Evolutionary conservation across 2,113 vertebrate genomes (phyloP).

Genomic region (Thymallus thymallus): DNA sequence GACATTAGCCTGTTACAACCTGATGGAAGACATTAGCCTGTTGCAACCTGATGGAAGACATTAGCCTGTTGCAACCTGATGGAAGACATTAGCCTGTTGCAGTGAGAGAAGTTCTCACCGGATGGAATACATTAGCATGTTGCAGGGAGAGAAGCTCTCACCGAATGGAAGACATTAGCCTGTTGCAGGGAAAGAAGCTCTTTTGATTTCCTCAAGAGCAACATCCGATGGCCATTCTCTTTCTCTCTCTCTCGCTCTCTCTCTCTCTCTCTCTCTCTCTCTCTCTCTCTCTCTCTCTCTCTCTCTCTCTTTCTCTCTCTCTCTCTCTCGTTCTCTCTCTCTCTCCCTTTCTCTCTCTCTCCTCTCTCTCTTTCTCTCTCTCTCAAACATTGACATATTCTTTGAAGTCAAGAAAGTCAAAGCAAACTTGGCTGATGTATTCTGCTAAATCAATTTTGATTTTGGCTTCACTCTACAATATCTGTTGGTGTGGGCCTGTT

Average conservation of each 20-base stretch:
- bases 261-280: too few relatives aligned
- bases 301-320: too few relatives aligned
- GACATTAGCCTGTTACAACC: constrained; percentile 43
- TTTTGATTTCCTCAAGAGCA: constrained; percentile 11
- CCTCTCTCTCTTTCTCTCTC: too few relatives aligned
- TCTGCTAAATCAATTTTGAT: too few relatives aligned
- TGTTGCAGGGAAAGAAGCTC: constrained; percentile 25
- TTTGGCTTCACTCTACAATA: constrained; percentile 23
- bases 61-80: too few relatives aligned
- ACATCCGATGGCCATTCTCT: constrained; percentile 5
- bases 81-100: background rate
- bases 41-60: too few relatives aligned
- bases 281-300: too few relatives aligned
- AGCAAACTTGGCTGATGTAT: background rate
- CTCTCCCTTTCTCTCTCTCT: background rate
- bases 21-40: too few relatives aligned
- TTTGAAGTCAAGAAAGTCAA: constrained; percentile 1
- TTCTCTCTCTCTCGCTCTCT: too few relatives aligned
- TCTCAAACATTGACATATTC: background rate
- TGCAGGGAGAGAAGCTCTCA: constrained; percentile 11
- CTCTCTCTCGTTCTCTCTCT: too few relatives aligned
- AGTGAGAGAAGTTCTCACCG: constrained; percentile 3
- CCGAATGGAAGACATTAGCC: constrained; percentile 30
- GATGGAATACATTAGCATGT: constrained; percentile 53
- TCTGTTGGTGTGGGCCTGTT: constrained; percentile 25